phyloP scores from a whole-genome alignment of 2,888 invertebrate species.

The Perizoma flavofasciatum region DNA sequence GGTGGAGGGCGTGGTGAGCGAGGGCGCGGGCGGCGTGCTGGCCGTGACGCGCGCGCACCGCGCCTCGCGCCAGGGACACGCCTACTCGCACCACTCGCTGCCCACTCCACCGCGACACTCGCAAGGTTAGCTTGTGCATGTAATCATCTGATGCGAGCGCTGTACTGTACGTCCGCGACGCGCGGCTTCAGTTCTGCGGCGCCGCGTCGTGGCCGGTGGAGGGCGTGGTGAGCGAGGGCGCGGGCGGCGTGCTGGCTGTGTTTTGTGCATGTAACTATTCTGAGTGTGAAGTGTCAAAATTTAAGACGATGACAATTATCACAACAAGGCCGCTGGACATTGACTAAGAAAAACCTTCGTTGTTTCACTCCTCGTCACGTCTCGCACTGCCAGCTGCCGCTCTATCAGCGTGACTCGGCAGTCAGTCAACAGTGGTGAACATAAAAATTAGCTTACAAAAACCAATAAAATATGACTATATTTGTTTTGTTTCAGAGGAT shows the following conservation, averaged over 20 bases:
- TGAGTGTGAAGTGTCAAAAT: too few species aligned
- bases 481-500: constrained; percentile 81
- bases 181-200: constrained; percentile 85
- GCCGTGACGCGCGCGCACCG: constrained; percentile 44
- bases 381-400: too few species aligned
- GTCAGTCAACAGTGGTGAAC: too few species aligned
- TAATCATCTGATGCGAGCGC: constrained; percentile 87
- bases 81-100: constrained; percentile 16
- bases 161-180: constrained; percentile 95
- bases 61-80: constrained; percentile 29
- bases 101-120: constrained; percentile 33
- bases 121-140: constrained; percentile 30
- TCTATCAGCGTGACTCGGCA: too few species aligned
- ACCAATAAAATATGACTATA: background rate
- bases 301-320: too few species aligned
- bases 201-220: constrained; percentile 58
- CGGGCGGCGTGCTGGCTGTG: constrained; percentile 59
- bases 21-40: constrained; percentile 67
- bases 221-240: constrained; percentile 73
- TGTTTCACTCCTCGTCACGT: too few species aligned
- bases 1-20: constrained; percentile 67
- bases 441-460: too few species aligned
- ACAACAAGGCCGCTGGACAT: too few species aligned
- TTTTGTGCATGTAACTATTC: background rate
- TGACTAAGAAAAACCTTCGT: too few species aligned